Conservation (phyloP, 2,888 invertebrate species). For the Stomorhina lunata region DNA sequence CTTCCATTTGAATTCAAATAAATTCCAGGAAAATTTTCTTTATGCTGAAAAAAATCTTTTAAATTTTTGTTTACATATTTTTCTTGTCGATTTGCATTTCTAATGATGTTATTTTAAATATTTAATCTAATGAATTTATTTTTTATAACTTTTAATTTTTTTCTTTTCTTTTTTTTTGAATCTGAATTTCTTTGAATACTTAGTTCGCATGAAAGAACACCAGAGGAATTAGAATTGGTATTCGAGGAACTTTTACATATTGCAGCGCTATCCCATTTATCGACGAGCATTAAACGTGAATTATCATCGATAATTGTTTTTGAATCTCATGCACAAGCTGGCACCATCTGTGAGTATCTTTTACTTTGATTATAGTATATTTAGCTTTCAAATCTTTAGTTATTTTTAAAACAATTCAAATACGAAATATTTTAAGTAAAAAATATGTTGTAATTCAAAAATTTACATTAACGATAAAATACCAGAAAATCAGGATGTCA, state of each 20-base stretch:
- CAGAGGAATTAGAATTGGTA: conserved; percentile 89
- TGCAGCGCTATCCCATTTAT: conserved; percentile 89
- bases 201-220: conserved; percentile 87
- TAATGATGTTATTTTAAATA: no score
- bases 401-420: not conserved
- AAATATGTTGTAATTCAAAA: not conserved
- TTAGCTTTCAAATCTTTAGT: not conserved
- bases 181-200: not conserved
- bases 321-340: conserved; percentile 88
- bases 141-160: not conserved
- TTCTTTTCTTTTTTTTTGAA: not conserved
- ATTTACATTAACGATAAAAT: not conserved
- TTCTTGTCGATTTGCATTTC: not conserved
- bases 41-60: no score
- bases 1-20: no score
- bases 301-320: conserved; percentile 89
- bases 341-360: conserved; percentile 84
- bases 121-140: no score
- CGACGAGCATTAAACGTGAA: conserved; percentile 90
- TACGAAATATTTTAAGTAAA: not conserved
- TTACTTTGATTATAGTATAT: not conserved
- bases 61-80: conserved; percentile 1
- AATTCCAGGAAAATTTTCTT: not conserved
- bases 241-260: conserved; percentile 91
- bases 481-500: no score